A percentile compares a stretch with the other conserved stretches of the same genome.
Evolutionary conservation across 2,888 invertebrate species (phyloP).

Genomic region (Athalia circularis): DNA sequence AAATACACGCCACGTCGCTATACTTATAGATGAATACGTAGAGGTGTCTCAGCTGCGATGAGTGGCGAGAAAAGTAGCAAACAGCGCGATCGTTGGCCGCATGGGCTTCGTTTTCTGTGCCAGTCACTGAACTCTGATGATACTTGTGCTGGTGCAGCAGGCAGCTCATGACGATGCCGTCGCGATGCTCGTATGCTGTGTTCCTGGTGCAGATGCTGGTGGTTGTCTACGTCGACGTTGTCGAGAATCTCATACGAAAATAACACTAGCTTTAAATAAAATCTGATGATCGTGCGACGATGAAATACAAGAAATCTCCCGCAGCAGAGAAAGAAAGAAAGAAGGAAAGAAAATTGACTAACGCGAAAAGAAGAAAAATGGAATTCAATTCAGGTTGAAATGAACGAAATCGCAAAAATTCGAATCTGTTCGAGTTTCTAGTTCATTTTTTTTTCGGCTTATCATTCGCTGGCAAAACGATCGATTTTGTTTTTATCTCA

Average conservation of each 20-base stretch:
- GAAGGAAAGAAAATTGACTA: not conserved
- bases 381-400: not conserved
- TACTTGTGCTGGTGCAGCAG: conserved; percentile 52
- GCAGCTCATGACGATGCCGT: conserved; percentile 43
- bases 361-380: not conserved
- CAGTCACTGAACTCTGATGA: conserved; percentile 70
- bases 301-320: conserved; percentile 23
- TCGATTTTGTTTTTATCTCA: too few species aligned
- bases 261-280: conserved; percentile 44
- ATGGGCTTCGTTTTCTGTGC: conserved; percentile 69
- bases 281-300: conserved; percentile 28
- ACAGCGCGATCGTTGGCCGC: conserved; percentile 5
- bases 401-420: not conserved
- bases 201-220: conserved; percentile 6
- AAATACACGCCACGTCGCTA: too few species aligned
- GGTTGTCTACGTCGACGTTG: not conserved
- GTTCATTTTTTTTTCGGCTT: too few species aligned
- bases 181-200: conserved; percentile 21
- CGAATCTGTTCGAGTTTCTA: too few species aligned
- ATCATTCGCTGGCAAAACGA: too few species aligned
- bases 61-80: not conserved
- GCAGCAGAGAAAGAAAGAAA: conserved; percentile 4
- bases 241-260: conserved; percentile 29
- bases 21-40: not conserved
- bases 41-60: conserved; percentile 3